A percentile compares a stretch with the other conserved stretches of the same genome.
These are phyloP conservation scores for Netelia inedita DNA, from an alignment of 2,888 invertebrate genomes.

Conservation along the genomic window DNA sequence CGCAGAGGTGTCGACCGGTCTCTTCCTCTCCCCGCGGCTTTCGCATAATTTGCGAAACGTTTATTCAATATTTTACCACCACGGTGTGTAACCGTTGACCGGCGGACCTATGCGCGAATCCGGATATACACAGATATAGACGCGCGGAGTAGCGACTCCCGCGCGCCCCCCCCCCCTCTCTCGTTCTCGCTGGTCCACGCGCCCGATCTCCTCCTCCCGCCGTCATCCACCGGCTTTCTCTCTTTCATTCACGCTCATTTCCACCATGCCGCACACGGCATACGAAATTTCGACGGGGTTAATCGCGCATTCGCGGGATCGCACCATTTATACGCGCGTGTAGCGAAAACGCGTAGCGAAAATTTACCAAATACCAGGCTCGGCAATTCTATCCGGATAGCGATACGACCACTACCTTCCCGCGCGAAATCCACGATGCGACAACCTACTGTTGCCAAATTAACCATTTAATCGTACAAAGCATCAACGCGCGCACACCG, in stretches of 20 bases:
- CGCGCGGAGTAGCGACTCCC: background rate
- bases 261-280: slow-evolving; percentile 24
- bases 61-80: slow-evolving; percentile 72
- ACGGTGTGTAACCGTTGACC: slow-evolving; percentile 47
- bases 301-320: slow-evolving; percentile 68
- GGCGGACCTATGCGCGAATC: slow-evolving; percentile 3
- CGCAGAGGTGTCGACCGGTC: slow-evolving; percentile 63
- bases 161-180: background rate
- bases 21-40: slow-evolving; percentile 34
- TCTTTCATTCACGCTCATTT: slow-evolving; percentile 40
- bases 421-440: background rate
- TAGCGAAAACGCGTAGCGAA: no score
- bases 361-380: no score
- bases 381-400: no score
- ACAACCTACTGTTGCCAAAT: background rate
- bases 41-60: slow-evolving; percentile 70
- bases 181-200: slow-evolving; percentile 21
- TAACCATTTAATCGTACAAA: background rate
- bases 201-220: slow-evolving; percentile 13
- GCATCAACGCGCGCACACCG: background rate
- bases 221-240: slow-evolving; percentile 35
- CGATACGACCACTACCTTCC: no score
- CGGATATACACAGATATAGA: slow-evolving; percentile 10
- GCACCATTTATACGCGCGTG: slow-evolving; percentile 27
- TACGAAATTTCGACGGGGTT: slow-evolving; percentile 67